These are phyloP conservation scores for Sialia sialis DNA, from an alignment of 2,113 vertebrate species.

Conservation along the genomic window DNA sequence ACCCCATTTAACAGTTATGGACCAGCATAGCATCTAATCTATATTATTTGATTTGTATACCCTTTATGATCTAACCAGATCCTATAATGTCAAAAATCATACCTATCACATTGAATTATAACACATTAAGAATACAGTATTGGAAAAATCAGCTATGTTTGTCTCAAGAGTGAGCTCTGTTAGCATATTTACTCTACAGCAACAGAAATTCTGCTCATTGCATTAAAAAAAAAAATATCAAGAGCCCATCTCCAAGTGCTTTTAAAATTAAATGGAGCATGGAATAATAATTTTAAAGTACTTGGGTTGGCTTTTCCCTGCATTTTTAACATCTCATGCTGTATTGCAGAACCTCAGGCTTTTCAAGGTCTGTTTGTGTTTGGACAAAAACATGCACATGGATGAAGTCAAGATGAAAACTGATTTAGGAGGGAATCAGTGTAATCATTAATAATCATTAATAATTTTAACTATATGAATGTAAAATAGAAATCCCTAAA, in stretches of 20 bases:
- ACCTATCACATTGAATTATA: slow-evolving; percentile 71
- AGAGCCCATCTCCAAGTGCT: neutral
- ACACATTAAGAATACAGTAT: slow-evolving; percentile 36
- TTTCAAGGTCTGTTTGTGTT: neutral
- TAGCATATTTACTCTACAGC: neutral
- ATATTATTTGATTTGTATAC: slow-evolving; percentile 87
- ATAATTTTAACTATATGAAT: neutral
- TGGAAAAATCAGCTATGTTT: slow-evolving; percentile 31
- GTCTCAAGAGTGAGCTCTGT: slow-evolving; percentile 20
- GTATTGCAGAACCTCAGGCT: neutral
- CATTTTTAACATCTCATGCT: neutral
- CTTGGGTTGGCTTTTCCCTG: neutral
- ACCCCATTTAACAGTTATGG: slow-evolving; percentile 80
- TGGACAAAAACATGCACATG: neutral
- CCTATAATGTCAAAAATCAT: slow-evolving; percentile 83
- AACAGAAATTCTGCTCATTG: neutral
- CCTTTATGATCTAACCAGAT: slow-evolving; percentile 84
- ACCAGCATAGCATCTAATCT: slow-evolving; percentile 81
- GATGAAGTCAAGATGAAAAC: neutral
- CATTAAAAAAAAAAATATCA: neutral
- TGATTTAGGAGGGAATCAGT: neutral
- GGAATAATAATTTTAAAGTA: neutral
- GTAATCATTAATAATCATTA: neutral
- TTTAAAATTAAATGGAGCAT: neutral
- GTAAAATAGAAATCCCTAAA: neutral